phyloP scores from a whole-genome alignment of 2,797 vertebrate species.

The Nyctalus aviator region DNA sequence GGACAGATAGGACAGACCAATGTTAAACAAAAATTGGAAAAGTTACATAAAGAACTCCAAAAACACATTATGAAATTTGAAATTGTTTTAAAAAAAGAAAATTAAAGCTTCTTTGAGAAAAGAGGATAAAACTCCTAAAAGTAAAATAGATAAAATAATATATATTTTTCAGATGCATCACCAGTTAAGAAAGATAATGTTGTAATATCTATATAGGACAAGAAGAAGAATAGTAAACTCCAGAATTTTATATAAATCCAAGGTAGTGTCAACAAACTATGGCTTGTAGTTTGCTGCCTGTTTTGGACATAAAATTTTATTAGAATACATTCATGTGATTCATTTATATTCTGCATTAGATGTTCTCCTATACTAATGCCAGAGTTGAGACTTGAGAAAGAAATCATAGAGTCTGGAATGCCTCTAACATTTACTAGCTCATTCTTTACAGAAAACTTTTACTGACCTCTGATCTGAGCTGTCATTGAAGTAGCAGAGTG shows the following conservation, averaged over 20 bases:
- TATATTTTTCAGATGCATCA: neutral
- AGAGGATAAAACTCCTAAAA: neutral
- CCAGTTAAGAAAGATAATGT: neutral
- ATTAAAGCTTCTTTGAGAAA: neutral
- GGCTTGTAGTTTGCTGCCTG: neutral
- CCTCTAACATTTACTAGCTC: conserved; percentile 1
- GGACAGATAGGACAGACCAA: neutral
- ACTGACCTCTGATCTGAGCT: neutral
- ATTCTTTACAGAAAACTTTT: neutral
- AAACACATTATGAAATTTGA: neutral
- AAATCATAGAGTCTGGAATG: neutral
- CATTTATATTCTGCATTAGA: neutral
- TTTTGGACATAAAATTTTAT: neutral
- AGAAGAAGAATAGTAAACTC: neutral
- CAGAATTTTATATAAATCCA: neutral
- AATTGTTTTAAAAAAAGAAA: neutral
- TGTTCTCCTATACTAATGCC: neutral
- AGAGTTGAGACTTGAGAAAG: neutral
- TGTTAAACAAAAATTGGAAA: neutral
- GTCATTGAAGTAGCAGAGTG: neutral
- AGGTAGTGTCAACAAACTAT: neutral
- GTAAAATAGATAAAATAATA: neutral
- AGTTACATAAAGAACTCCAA: neutral
- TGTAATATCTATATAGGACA: neutral
- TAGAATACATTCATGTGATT: neutral